Base-by-base conservation (phyloP, 2,113 vertebrate genomes). In the Peromyscus polionotus region DNA sequence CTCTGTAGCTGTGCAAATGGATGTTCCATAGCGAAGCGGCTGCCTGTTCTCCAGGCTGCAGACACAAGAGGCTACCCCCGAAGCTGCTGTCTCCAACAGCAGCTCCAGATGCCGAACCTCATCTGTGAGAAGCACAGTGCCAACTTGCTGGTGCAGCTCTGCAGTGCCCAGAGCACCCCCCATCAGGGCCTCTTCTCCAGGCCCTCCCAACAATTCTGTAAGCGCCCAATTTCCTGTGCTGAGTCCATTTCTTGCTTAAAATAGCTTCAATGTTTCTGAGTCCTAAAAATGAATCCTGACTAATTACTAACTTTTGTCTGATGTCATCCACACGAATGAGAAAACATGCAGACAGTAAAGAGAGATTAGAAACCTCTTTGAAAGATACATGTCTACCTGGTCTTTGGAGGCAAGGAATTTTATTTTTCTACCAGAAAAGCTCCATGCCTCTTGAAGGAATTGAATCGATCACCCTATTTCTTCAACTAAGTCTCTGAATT, bases 241-340 rank as follows among this genome's bases (percentile, higher is more conserved):
- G 94, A 92, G 86, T 76, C 85, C 42, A 48, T 96, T 89, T 93
- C 91, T 93, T 96, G 22, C 67, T 97, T 96, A 95, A 97, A 97
- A 95, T 87, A 97, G 54, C 13, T 73, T 85, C 54, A 94, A 51
- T 85, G 76, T 72, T 96, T 94, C 72, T 45, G 63, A 93, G 89
- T 92, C 86, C 93, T 96, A 87, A 96, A 95, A 97, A 94, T 42
- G 67, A 96, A 91, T 92, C 31, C 45, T 57, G 63, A 85, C 89
- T 96, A 89, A 95, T 96, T 91, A 94, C 73, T 83, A 73, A 95
- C 72, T 91, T 75, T 94, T 97, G 75, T 65, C 75, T 96, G 88
- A 94, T 91, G 75, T 90, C 80, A 54, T 93, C 85, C 93, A 68
- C 33, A 91, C 81, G 65, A 97, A 95, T 79, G 81, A 86, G 70